A percentile compares a stretch with the other conserved stretches of the same genome.
These are phyloP conservation scores for Spheniscus humboldti DNA, from an alignment of 2,797 vertebrate species.

Conservation along the genomic window DNA sequence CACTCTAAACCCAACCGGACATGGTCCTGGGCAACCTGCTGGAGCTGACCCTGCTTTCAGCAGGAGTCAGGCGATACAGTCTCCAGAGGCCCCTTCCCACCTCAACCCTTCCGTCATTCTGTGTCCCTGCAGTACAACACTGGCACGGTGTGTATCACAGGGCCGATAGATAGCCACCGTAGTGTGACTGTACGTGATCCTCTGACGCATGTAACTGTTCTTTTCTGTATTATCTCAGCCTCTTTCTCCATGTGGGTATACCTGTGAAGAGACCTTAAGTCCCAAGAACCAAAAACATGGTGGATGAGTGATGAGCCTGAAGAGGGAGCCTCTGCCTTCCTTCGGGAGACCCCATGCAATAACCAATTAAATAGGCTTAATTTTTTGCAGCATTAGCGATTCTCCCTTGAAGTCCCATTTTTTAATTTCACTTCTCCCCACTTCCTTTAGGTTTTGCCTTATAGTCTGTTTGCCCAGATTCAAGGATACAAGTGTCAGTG, in stretches of 20 bases:
- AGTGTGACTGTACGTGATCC: rapidly evolving
- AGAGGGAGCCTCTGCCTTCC: neutral
- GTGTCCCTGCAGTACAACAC: neutral
- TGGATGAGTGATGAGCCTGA: neutral
- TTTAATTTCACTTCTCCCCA: neutral
- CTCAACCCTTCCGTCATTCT: rapidly evolving
- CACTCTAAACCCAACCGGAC: neutral
- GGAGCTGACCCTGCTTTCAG: neutral
- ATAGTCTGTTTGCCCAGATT: neutral
- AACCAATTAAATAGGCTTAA: neutral
- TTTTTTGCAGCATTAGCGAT: neutral
- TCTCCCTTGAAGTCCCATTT: neutral
- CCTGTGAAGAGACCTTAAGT: neutral
- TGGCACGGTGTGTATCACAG: neutral
- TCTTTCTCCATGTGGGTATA: neutral
- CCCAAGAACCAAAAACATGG: neutral
- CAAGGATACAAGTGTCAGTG: neutral
- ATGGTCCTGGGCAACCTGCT: neutral
- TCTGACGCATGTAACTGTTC: neutral
- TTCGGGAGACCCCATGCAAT: neutral
- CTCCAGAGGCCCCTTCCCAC: neutral
- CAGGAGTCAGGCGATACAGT: rapidly evolving
- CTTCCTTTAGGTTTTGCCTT: neutral
- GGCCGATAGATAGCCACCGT: rapidly evolving
- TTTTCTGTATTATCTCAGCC: neutral